Conservation (phyloP, 2,113 vertebrate species). For the Hoplias malabaricus region DNA sequence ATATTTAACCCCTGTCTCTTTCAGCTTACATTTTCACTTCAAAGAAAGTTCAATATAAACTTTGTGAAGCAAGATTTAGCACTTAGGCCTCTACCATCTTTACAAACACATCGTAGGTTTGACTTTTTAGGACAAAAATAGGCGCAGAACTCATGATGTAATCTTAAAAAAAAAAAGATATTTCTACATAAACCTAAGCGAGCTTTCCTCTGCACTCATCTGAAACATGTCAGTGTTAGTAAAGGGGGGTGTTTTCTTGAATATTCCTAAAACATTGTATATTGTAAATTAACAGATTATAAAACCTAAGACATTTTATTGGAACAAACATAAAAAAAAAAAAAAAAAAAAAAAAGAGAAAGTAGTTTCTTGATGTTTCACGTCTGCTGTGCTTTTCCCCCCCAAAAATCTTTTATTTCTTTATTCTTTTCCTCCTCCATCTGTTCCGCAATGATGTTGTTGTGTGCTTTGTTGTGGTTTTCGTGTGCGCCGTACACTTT, state of each 20-base stretch:
- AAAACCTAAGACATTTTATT: slow-evolving; percentile 87
- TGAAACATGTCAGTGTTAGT: slow-evolving; percentile 92
- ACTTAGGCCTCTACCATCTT: too few relatives aligned
- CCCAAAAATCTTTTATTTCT: slow-evolving; percentile 58
- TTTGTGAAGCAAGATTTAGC: slow-evolving; percentile 45
- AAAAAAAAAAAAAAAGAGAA: slow-evolving; percentile 72
- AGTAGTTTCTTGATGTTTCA: slow-evolving; percentile 92
- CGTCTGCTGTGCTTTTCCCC: slow-evolving; percentile 89
- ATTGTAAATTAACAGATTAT: slow-evolving; percentile 98
- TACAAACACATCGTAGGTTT: slow-evolving; percentile 14
- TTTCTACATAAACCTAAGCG: slow-evolving; percentile 83
- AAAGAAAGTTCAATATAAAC: slow-evolving; percentile 37
- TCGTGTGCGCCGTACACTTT: slow-evolving; percentile 83
- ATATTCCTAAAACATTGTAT: slow-evolving; percentile 95
- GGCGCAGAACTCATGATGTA: slow-evolving; percentile 72
- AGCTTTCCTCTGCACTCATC: slow-evolving; percentile 87
- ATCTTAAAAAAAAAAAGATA: slow-evolving; percentile 81
- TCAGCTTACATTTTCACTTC: slow-evolving; percentile 45
- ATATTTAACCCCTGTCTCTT: slow-evolving; percentile 41
- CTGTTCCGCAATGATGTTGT: slow-evolving; percentile 80
- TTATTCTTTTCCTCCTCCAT: slow-evolving; percentile 62
- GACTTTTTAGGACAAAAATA: not conserved
- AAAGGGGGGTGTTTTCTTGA: slow-evolving; percentile 93
- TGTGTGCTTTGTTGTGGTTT: slow-evolving; percentile 88
- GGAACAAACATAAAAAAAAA: slow-evolving; percentile 59